Percentiles rank a stretch among this genome's conserved stretches.
phyloP scores from a whole-genome alignment of 2,888 invertebrate genomes.

The Saturnia japonica region DNA sequence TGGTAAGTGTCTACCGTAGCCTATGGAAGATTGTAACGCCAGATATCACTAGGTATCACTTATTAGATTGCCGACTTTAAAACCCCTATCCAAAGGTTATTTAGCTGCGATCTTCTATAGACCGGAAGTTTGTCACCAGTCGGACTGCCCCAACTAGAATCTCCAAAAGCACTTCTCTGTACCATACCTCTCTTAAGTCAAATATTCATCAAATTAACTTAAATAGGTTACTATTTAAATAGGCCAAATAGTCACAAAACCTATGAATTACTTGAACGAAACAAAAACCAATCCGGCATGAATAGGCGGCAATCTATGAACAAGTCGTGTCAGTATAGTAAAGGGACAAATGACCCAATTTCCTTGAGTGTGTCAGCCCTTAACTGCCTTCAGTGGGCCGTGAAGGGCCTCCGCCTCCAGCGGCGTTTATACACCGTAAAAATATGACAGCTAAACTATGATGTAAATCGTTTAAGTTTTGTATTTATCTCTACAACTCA shows the following conservation, averaged over 20 bases:
- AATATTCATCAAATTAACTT: not conserved
- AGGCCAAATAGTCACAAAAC: slow-evolving; percentile 9
- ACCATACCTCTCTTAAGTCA: too few species aligned
- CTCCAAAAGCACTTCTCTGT: too few species aligned
- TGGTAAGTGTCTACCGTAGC: too few species aligned
- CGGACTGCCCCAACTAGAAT: too few species aligned
- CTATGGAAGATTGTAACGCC: too few species aligned
- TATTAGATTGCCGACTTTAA: too few species aligned
- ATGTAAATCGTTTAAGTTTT: not conserved
- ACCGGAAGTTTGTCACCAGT: too few species aligned
- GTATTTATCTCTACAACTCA: too few species aligned
- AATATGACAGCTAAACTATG: slow-evolving; percentile 2
- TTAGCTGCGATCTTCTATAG: too few species aligned
- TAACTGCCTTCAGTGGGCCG: slow-evolving; percentile 63
- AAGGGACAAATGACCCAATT: slow-evolving; percentile 79
- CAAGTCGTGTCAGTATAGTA: slow-evolving; percentile 46
- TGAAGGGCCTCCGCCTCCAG: slow-evolving; percentile 40
- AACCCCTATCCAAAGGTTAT: too few species aligned
- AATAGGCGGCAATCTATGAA: slow-evolving; percentile 36
- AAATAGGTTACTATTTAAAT: not conserved
- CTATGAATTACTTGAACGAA: slow-evolving; percentile 26
- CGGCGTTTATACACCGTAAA: not conserved
- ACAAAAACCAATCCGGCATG: slow-evolving; percentile 45
- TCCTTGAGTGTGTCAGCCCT: slow-evolving; percentile 63
- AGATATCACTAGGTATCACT: too few species aligned